Conservation (phyloP, 2,888 invertebrate genomes). For the Heliconius hortense region DNA sequence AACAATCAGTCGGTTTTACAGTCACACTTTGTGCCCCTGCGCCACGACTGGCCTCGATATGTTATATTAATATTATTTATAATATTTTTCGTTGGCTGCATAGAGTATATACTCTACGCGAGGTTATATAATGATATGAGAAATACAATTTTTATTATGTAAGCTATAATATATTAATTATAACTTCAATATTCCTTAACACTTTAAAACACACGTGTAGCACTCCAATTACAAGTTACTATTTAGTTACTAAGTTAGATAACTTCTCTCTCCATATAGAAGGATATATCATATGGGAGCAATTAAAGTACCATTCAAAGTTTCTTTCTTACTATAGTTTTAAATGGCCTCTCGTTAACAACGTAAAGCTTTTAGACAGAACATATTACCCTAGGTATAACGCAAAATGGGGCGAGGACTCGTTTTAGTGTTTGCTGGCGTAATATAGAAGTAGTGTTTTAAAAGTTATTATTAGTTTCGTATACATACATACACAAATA, state of each 20-base stretch:
- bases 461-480: constrained; percentile 3
- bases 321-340: constrained; percentile 63
- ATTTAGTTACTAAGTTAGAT: constrained; percentile 5
- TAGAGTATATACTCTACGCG: too few species aligned
- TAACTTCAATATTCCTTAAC: not conserved
- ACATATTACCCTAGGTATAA: constrained; percentile 51
- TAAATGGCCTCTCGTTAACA: constrained; percentile 56
- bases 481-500: not conserved
- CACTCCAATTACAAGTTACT: not conserved
- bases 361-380: constrained; percentile 71
- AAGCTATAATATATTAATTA: too few species aligned
- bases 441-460: constrained; percentile 1
- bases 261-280: not conserved
- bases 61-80: too few species aligned
- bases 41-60: too few species aligned
- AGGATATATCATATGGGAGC: constrained; percentile 42
- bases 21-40: too few species aligned
- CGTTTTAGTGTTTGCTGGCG: constrained; percentile 1
- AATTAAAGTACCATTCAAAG: constrained; percentile 51
- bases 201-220: not conserved
- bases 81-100: too few species aligned
- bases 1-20: too few species aligned
- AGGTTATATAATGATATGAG: too few species aligned
- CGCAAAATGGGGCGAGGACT: constrained; percentile 26
- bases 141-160: too few species aligned